Base-by-base conservation (phyloP, 2,888 invertebrate genomes). In the Aproaerema taeniolella region DNA sequence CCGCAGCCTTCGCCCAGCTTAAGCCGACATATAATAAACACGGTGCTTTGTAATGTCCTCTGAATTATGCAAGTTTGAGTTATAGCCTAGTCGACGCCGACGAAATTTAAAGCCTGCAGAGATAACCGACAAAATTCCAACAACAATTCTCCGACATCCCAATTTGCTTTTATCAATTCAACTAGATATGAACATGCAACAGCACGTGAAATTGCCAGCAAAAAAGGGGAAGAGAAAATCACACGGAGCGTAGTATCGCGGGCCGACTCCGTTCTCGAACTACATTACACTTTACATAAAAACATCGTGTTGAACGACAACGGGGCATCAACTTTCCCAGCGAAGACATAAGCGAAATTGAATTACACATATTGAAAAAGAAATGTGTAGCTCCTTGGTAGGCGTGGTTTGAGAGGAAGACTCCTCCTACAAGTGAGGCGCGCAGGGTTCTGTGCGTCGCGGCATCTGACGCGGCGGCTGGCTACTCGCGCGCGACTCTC, bases 301-400 rank as follows among this genome's bases (percentile, higher is more conserved):
- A 86, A 86, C 85, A 85, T 82, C 83, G 80, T 79, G 83, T 80
- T 82, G 74, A 83, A 85, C 82, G 85, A 83, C 86, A 86, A 82
- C 83, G 78, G 79, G 77, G 81, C 83, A 83, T 85, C 85, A 85
- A 85, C 81, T 86, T 85, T 81, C 82, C 83, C 82, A 81, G 85
- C 85, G 81, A 86, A 86, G 86, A 85, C 86, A 85, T 85, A 86
- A 85, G 83, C 83, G 82, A 85, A 86, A 86, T 85, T 85, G 86
- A 86, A 86, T 85, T 85, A 86, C 86, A 86, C 83, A 83, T 86
- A 86, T 86, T 85, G 86, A 86, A 86, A 86, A 85, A 85, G 85
- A 85, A 86, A 85, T 83, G 85, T 86, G 85, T 77, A 83, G 83
- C 82, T 81, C 66, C 86, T 86, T 81, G 71, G 85, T 82, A 80